Conservation (phyloP, 1,140 invertebrate species). For the Steinernema feltiae region DNA sequence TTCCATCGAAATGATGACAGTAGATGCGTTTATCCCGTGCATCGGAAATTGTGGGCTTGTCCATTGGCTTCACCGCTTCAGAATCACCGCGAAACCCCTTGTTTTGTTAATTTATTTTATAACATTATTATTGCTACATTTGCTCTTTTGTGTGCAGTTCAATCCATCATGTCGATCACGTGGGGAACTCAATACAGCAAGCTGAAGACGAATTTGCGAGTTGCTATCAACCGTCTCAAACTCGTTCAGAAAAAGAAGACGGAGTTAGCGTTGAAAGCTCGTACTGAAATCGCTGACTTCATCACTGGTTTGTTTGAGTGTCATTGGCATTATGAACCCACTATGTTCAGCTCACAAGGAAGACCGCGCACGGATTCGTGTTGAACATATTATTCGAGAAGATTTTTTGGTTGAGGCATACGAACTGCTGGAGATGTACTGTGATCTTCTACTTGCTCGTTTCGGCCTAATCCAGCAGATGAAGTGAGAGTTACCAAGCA, state of each 20-base stretch:
- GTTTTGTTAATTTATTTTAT: no score
- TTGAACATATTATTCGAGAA: constrained; percentile 96
- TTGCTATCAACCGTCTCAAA: constrained; percentile 86
- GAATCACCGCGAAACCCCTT: neutral
- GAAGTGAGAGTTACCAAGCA: constrained; percentile 68
- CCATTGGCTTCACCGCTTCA: neutral
- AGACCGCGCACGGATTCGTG: constrained; percentile 85
- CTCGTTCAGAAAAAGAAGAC: constrained; percentile 96
- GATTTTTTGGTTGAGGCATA: constrained; percentile 98
- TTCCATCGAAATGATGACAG: no score
- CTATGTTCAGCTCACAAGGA: constrained; percentile 69
- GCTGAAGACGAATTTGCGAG: constrained; percentile 86
- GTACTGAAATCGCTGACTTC: constrained; percentile 96
- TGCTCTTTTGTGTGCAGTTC: neutral
- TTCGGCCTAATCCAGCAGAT: constrained; percentile 95
- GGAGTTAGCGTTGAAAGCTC: constrained; percentile 85
- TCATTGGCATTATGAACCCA: neutral
- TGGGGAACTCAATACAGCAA: constrained; percentile 71
- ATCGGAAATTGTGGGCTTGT: no score
- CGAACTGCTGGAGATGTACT: constrained; percentile 98
- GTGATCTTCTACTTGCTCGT: constrained; percentile 88
- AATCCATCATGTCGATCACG: constrained; percentile 56
- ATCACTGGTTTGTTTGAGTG: constrained; percentile 63
- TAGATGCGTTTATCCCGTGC: no score
- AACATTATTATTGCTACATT: neutral